Evolutionary conservation across 2,888 invertebrate genomes (phyloP), one percentile per base, ranked within the genome.

Genomic region (Dynastes maya): DNA sequence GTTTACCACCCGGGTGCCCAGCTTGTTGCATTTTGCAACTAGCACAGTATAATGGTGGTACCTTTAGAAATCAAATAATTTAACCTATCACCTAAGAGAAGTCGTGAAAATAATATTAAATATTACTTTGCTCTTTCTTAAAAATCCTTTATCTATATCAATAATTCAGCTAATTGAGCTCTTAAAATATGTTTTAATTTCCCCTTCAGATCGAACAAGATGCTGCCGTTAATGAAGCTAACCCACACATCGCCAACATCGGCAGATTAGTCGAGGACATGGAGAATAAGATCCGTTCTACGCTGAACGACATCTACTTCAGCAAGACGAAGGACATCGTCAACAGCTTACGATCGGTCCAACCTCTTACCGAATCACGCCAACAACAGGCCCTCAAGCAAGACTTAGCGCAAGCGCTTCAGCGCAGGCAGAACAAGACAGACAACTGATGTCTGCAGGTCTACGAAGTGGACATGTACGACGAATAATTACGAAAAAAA

Each of bases 201-300:
- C 9, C 5, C 65, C 90, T 90, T 0, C 87, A 96, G 96, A 94
- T 95, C 40, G 99, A 99, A 88, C 95, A 95, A 87, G 99, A 99
- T 88, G 93, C 94, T 0, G 91, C 94, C 61, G 96, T 98, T 27
- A 96, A 95, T 85, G 99, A 99, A 83, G 94, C 96, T 37, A 96
- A 96, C 64, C 97, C 99, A 0, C 99, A 99, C 89, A 98, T 99
- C 87, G 98, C 97, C 75, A 99, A 99, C 89, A 99, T 99, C 86
- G 99, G 99, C 29, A 94, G 95, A 85, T 96, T 99, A 96, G 98
- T 99, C 0, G 99, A 99, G 90, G 99, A 99, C 85, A 99, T 99
- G 97, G 99, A 99, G 88, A 99, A 99, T 89, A 99, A 99, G 91
- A 99, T 99, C 87, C 93, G 99, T 84, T 97, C 97, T 89, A 98